Conservation (phyloP, 2,797 vertebrate genomes). For the Enteromius afrohamiltoni region DNA sequence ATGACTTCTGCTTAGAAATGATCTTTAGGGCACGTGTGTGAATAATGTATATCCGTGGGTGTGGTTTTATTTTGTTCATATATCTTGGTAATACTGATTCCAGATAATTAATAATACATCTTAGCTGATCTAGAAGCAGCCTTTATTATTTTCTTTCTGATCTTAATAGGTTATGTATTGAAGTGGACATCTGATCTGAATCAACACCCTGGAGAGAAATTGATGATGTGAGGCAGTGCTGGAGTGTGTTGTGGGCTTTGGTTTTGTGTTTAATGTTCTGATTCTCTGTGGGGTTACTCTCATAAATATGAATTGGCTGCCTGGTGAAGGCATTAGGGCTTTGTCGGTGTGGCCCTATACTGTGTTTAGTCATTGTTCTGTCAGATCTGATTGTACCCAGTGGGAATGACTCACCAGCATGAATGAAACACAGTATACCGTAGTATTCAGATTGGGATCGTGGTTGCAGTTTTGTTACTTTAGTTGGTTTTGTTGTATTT, state of each 20-base stretch:
- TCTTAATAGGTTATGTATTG: conserved; percentile 10
- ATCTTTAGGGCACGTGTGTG: background rate
- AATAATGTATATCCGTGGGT: background rate
- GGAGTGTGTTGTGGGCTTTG: conserved; percentile 32
- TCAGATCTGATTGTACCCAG: conserved; percentile 56
- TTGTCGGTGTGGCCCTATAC: conserved; percentile 45
- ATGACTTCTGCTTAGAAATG: background rate
- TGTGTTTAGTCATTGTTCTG: conserved; percentile 42
- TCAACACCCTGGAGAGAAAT: conserved; percentile 36
- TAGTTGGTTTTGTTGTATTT: background rate
- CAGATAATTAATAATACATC: background rate
- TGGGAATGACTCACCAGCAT: conserved; percentile 24
- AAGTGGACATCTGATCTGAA: conserved; percentile 36
- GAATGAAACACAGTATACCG: conserved; percentile 26
- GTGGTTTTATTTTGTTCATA: conserved; percentile 4
- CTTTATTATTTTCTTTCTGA: conserved; percentile 6
- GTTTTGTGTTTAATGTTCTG: conserved; percentile 44
- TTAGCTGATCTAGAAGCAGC: conserved; percentile 15
- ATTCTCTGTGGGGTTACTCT: conserved; percentile 46
- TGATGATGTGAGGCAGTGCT: conserved; percentile 13
- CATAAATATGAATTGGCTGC: conserved; percentile 58
- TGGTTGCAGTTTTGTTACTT: background rate
- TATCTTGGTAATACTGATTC: background rate
- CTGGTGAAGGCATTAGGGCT: conserved; percentile 52
- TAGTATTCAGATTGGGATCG: background rate